Evolutionary conservation across 1,140 invertebrate genomes (phyloP).

Genomic region (Philaenus spumarius): DNA sequence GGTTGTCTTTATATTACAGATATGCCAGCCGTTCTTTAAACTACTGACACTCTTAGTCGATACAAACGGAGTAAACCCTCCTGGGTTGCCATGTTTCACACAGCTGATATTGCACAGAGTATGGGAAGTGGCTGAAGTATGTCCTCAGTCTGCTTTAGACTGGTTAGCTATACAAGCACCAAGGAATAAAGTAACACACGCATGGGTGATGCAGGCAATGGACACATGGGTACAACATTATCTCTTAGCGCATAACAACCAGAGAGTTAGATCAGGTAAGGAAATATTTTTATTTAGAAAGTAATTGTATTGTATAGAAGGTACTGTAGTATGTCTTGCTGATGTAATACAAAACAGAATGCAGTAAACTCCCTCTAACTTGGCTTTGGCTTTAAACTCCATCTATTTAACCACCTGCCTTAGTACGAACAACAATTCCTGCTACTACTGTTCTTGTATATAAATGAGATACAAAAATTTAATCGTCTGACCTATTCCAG

Average conservation of each 20-base stretch:
- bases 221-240: slow-evolving; percentile 88
- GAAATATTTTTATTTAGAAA: too few species aligned
- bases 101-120: slow-evolving; percentile 78
- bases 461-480: too few species aligned
- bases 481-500: too few species aligned
- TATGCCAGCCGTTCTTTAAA: slow-evolving; percentile 86
- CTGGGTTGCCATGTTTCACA: slow-evolving; percentile 78
- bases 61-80: slow-evolving; percentile 39
- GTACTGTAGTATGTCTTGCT: too few species aligned
- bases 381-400: too few species aligned
- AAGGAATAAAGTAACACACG: slow-evolving; percentile 80
- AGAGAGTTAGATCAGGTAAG: slow-evolving; percentile 72
- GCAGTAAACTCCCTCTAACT: too few species aligned
- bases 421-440: too few species aligned
- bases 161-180: slow-evolving; percentile 83
- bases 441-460: too few species aligned
- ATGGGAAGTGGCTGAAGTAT: slow-evolving; percentile 85
- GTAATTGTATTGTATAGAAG: too few species aligned
- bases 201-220: slow-evolving; percentile 79
- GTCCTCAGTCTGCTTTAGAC: slow-evolving; percentile 83
- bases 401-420: too few species aligned
- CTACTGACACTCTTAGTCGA: slow-evolving; percentile 73
- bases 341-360: too few species aligned
- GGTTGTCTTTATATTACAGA: slow-evolving; percentile 41
- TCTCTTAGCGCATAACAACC: slow-evolving; percentile 76